Conservation (phyloP, 2,113 vertebrate species). For the Tautogolabrus adspersus region DNA sequence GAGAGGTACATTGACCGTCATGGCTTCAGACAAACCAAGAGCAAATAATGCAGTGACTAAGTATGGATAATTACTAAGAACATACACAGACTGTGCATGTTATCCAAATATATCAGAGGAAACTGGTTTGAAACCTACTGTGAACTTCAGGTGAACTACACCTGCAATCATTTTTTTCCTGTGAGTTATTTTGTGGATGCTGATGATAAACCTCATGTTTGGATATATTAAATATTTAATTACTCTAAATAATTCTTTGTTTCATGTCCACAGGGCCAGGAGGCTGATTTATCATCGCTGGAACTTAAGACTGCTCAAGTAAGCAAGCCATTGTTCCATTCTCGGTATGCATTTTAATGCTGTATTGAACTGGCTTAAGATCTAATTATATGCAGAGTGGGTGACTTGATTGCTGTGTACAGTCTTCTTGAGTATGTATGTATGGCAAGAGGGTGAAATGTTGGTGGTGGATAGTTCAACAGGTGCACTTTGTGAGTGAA, state of each 20-base stretch:
- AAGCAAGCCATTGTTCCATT: constrained; percentile 83
- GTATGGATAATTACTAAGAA: constrained; percentile 42
- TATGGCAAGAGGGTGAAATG: not conserved
- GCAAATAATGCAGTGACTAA: constrained; percentile 38
- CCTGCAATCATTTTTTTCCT: constrained; percentile 3
- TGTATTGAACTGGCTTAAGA: constrained; percentile 72
- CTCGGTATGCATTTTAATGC: constrained; percentile 46
- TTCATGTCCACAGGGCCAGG: constrained; percentile 90
- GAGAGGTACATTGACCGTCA: constrained; percentile 7
- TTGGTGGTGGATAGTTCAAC: no score
- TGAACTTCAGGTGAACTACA: no score
- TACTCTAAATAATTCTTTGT: constrained; percentile 79
- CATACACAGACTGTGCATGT: not conserved
- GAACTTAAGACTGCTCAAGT: constrained; percentile 92
- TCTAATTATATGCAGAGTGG: constrained; percentile 66
- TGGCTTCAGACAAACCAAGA: constrained; percentile 27
- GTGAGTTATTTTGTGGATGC: constrained; percentile 36
- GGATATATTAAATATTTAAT: constrained; percentile 74
- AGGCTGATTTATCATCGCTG: constrained; percentile 88
- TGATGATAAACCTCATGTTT: constrained; percentile 46
- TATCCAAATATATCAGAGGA: constrained; percentile 25
- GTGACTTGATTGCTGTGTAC: constrained; percentile 68
- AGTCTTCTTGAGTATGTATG: constrained; percentile 42
- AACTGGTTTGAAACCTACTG: constrained; percentile 1
- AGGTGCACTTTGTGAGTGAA: no score